Percentiles rank a stretch among this genome's conserved stretches.
These are phyloP conservation scores for Macaca nemestrina DNA, from an alignment of 2,113 vertebrate species.

Conservation along the genomic window DNA sequence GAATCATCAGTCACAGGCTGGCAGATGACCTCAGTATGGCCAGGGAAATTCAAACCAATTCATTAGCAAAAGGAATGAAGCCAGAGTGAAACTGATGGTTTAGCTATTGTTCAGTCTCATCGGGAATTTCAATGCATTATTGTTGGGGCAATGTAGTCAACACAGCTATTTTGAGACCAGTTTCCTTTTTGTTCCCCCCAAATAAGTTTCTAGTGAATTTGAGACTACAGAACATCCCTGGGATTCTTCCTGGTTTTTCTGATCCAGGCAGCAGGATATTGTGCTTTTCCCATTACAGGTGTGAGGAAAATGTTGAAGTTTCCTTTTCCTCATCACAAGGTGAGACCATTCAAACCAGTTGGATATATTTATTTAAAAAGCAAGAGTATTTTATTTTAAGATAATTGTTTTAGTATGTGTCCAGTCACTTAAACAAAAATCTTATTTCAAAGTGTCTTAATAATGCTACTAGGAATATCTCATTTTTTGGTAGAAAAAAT, in stretches of 20 bases:
- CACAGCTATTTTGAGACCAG: constrained; percentile 18
- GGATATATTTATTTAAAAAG: not conserved
- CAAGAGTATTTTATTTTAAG: not conserved
- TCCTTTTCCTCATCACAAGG: not conserved
- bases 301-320: not conserved
- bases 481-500: not conserved
- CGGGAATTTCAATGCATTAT: constrained; percentile 59
- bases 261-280: not conserved
- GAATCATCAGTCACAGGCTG: constrained; percentile 71
- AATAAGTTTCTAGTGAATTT: not conserved
- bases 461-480: not conserved
- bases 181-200: not conserved
- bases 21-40: constrained; percentile 70
- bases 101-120: constrained; percentile 55
- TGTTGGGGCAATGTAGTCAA: not conserved
- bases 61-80: constrained; percentile 76
- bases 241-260: not conserved
- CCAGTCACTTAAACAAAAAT: constrained; percentile 27
- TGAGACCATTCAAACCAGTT: not conserved
- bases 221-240: not conserved
- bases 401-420: not conserved
- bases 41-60: constrained; percentile 69
- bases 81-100: constrained; percentile 63
- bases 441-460: not conserved
- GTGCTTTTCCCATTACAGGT: not conserved